phyloP scores from a whole-genome alignment of 2,113 vertebrate genomes.

The Ahaetulla prasina region DNA sequence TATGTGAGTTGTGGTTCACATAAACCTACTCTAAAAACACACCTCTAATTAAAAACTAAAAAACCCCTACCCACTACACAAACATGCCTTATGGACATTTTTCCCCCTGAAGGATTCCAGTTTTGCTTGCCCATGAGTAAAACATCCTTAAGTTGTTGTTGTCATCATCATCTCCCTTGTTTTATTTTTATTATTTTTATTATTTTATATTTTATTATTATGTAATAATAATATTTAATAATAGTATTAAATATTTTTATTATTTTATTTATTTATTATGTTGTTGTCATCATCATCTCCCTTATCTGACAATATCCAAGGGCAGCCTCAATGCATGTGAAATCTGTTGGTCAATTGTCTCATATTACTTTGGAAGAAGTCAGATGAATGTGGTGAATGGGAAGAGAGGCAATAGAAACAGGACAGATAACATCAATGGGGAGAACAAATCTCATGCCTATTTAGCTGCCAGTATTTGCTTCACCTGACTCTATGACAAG shows the following conservation, averaged over 20 bases:
- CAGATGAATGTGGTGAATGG: background rate
- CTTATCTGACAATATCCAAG: background rate
- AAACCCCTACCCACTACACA: background rate
- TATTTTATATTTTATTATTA: too few relatives aligned
- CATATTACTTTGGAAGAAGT: background rate
- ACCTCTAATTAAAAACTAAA: background rate
- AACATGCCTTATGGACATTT: background rate
- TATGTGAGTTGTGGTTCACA: too few relatives aligned
- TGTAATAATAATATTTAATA: too few relatives aligned
- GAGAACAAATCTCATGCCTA: background rate
- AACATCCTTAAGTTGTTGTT: background rate
- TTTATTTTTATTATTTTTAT: too few relatives aligned
- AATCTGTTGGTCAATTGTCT: background rate
- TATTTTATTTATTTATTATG: too few relatives aligned
- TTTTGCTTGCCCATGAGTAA: background rate
- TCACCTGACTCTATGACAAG: background rate
- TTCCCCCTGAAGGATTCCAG: background rate
- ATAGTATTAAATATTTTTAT: too few relatives aligned
- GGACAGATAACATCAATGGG: background rate
- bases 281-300: background rate
- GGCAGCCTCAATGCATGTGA: background rate
- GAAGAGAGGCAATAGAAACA: background rate
- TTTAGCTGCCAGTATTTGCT: background rate
- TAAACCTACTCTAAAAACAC: background rate
- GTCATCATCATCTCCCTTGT: too few relatives aligned